Conservation (phyloP, 2,797 vertebrate genomes). For the Adelosebastes latens region DNA sequence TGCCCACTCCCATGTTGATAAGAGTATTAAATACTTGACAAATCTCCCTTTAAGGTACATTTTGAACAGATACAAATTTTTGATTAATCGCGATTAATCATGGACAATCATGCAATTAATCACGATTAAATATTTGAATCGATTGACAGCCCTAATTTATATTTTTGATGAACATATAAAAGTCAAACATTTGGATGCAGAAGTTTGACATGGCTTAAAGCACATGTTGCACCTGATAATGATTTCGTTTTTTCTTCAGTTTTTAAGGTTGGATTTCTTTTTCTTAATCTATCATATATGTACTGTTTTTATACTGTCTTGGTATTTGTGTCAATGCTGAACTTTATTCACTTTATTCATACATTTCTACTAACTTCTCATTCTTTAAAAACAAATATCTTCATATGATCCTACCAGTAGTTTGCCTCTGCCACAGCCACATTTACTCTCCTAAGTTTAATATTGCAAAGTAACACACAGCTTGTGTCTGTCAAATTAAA, state of each 20-base stretch:
- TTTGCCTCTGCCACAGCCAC: not conserved
- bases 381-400: not conserved
- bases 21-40: too few relatives aligned
- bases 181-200: not conserved
- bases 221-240: not conserved
- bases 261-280: not conserved
- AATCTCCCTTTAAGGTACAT: fast-evolving
- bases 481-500: not conserved
- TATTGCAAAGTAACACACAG: not conserved
- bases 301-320: not conserved
- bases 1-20: too few relatives aligned
- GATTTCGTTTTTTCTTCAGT: not conserved
- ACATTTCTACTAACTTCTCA: fast-evolving
- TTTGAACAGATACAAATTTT: fast-evolving
- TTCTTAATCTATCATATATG: not conserved
- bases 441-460: not conserved
- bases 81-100: too few relatives aligned
- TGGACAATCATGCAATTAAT: too few relatives aligned
- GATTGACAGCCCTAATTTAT: fast-evolving
- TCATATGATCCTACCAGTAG: not conserved
- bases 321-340: not conserved
- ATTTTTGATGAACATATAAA: not conserved
- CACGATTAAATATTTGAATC: too few relatives aligned
- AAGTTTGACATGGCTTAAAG: not conserved
- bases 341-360: not conserved